A percentile compares a stretch with the other conserved stretches of the same genome.
phyloP scores from a whole-genome alignment of 2,113 vertebrate species.

The Sialia sialis region DNA sequence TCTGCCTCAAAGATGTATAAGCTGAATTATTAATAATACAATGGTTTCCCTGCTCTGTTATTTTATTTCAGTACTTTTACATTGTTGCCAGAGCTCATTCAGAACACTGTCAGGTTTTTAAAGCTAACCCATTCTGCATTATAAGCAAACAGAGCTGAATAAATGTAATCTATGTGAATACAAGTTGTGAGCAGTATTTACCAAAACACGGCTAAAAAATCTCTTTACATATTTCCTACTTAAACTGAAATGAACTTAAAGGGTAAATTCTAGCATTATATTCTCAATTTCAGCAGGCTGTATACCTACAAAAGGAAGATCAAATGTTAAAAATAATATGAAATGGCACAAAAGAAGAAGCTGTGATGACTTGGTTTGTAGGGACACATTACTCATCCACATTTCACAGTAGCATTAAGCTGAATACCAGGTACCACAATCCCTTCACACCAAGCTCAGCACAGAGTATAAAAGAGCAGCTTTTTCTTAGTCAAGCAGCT shows the following conservation, averaged over 20 bases:
- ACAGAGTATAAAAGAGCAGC: not conserved
- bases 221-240: not conserved
- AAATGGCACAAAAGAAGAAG: not conserved
- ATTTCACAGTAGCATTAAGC: not conserved
- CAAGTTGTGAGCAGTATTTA: not conserved
- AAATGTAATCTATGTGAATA: not conserved
- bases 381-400: not conserved
- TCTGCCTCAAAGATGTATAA: not conserved
- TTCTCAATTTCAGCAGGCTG: not conserved
- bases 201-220: not conserved
- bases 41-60: not conserved
- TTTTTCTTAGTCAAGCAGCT: not conserved
- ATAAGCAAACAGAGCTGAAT: not conserved
- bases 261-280: not conserved
- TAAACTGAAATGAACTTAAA: not conserved
- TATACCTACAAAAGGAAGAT: not conserved
- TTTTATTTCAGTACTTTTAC: slow-evolving; percentile 9
- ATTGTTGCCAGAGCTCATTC: slow-evolving; percentile 1
- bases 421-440: not conserved
- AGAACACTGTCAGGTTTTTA: not conserved
- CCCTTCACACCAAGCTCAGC: not conserved
- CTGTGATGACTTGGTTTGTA: not conserved
- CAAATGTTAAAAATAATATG: not conserved
- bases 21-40: slow-evolving; percentile 31
- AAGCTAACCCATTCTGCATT: not conserved